Evolutionary conservation across 2,888 invertebrate genomes (phyloP).

Genomic region (Hypolimnas misippus): DNA sequence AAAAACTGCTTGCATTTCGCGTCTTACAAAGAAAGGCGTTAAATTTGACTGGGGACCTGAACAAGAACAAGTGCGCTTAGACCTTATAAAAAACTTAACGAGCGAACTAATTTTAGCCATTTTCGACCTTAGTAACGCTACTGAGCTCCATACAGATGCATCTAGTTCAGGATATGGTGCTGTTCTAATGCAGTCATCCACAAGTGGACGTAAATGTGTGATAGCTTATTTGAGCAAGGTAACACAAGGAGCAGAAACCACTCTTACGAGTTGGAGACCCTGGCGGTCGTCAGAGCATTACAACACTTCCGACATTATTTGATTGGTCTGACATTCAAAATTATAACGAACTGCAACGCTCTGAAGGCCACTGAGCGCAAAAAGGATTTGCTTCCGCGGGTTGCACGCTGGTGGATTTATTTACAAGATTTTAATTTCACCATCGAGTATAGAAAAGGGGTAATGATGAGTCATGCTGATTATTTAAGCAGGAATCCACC

Average conservation of each 20-base stretch:
- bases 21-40: not conserved
- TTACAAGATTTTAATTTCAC: constrained; percentile 46
- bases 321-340: constrained; percentile 23
- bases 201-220: not conserved
- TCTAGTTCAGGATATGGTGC: not conserved
- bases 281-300: constrained; percentile 43
- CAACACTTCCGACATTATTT: constrained; percentile 30
- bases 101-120: not conserved
- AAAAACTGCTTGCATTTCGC: not conserved
- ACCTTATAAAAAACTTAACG: not conserved
- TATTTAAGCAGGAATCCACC: no score
- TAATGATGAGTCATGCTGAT: no score
- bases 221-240: constrained; percentile 8
- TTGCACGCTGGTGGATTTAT: constrained; percentile 46
- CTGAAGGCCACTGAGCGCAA: constrained; percentile 48
- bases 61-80: not conserved
- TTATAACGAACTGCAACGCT: constrained; percentile 51
- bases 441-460: constrained; percentile 42
- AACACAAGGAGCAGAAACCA: constrained; percentile 32
- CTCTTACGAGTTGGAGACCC: constrained; percentile 41
- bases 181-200: not conserved
- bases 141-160: constrained; percentile 1
- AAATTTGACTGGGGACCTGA: not conserved
- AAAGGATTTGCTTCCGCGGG: constrained; percentile 48
- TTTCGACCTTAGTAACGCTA: not conserved